Conservation (phyloP, 2,113 vertebrate species). For the Benitochromis conjunctus region DNA sequence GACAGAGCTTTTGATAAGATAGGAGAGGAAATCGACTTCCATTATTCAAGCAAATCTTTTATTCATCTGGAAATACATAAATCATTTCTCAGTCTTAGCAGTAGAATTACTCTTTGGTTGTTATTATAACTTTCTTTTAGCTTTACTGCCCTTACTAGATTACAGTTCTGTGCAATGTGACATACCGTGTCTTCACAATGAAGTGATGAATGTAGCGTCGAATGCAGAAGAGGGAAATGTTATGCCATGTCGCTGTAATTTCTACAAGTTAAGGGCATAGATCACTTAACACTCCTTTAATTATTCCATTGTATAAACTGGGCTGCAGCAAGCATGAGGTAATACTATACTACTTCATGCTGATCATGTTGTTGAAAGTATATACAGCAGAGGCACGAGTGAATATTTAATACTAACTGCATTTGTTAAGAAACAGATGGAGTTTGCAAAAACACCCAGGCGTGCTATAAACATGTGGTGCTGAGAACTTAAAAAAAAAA, state of each 20-base stretch:
- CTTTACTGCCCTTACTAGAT: not conserved
- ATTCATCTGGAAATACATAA: not conserved
- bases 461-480: constrained; percentile 18
- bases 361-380: not conserved
- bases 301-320: constrained; percentile 11
- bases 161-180: not conserved
- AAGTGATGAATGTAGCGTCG: not conserved
- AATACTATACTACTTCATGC: not conserved
- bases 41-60: not conserved
- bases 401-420: constrained; percentile 1
- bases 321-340: not conserved
- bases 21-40: not conserved
- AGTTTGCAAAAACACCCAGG: constrained; percentile 6
- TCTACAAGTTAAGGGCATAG: not conserved
- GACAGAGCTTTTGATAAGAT: not conserved
- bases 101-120: not conserved
- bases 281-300: constrained; percentile 27
- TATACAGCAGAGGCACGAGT: constrained; percentile 1
- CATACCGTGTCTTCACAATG: not conserved
- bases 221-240: not conserved
- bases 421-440: constrained; percentile 8
- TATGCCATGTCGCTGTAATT: not conserved
- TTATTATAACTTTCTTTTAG: not conserved
- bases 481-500: not conserved
- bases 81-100: not conserved